Evolutionary conservation across 2,888 invertebrate species (phyloP), one percentile per base, ranked within the genome.

Genomic region (Ochropleura leucogaster): DNA sequence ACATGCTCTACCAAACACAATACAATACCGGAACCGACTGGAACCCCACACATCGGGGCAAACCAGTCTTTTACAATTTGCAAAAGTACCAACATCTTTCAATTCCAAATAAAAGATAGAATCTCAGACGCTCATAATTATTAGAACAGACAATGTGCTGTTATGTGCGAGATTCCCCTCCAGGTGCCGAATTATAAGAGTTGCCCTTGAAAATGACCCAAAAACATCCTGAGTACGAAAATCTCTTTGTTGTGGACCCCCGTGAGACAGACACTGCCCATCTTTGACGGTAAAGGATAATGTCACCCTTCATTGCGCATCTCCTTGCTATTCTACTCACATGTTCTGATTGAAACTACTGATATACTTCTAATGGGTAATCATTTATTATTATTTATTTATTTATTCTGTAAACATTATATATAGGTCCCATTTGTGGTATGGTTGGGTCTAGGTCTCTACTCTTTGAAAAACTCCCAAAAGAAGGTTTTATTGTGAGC

Each of bases 201-300:
- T 69, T 89, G 90, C 85, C 95, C 95, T 95, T 95, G 95, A 88
- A 87, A 91, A 89, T 93, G 90, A 92, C 93, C 93, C 89, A 91
- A 91, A 92, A 92, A 90, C 82, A 87, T 90, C 80, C 79, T 85
- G 82, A 91, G 88, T 87, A 89, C 88, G 88, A 87, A 83, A 78
- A 79, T 65, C 66, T 84, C 91, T 93, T 95, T 95, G 92, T 94
- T 87, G 80, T 81, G 88, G 67, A 92, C 95, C 95, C 94, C 92
- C 88, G 85, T 88, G 85, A 89, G 68, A 51, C 77, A 62, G 88
- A 87, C 89, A 85, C 80, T 87, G 87, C 89, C 88, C 89, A 85
- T 85, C 86, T 89, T 90, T 90, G 87, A 91, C 89, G 87, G 80
- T 84, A 83, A 82, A 79, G 85, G 91, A 92, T 91, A 92, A 89